Evolutionary conservation across 2,113 vertebrate genomes (phyloP).

Genomic region (Misgurnus mizolepis): DNA sequence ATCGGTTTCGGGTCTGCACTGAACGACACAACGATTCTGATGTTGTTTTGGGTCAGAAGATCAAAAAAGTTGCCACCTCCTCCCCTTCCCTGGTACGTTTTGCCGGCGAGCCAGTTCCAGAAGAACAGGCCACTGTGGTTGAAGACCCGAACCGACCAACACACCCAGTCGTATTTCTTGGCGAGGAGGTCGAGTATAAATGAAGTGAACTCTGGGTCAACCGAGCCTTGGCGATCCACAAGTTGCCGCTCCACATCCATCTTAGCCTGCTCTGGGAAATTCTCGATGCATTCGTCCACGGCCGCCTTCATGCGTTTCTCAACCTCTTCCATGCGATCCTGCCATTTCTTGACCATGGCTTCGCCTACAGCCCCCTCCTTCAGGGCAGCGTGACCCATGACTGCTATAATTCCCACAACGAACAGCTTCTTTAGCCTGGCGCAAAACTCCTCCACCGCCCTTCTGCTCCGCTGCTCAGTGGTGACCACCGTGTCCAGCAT

Average conservation of each 20-base stretch:
- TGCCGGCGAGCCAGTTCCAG: conserved; percentile 78
- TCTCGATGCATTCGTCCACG: conserved; percentile 74
- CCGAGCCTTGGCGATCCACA: conserved; percentile 56
- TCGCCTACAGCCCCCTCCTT: conserved; percentile 68
- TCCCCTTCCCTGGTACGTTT: conserved; percentile 71
- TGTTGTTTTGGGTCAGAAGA: conserved; percentile 69
- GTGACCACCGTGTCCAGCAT: conserved; percentile 70
- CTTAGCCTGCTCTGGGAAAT: conserved; percentile 75
- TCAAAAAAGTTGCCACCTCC: conserved; percentile 74
- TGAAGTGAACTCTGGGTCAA: conserved; percentile 63
- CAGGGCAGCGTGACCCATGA: conserved; percentile 75
- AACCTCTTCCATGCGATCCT: conserved; percentile 72
- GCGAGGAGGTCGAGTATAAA: conserved; percentile 63
- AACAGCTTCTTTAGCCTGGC: conserved; percentile 79
- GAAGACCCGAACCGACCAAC: conserved; percentile 75
- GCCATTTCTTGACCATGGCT: conserved; percentile 75
- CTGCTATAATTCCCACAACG: conserved; percentile 74
- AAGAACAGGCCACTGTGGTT: conserved; percentile 69
- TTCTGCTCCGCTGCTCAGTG: conserved; percentile 67
- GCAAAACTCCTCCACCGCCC: conserved; percentile 78
- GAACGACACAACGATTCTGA: conserved; percentile 76
- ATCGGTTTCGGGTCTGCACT: conserved; percentile 69
- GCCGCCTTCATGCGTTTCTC: conserved; percentile 77
- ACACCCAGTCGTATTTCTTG: conserved; percentile 80
- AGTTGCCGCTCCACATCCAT: conserved; percentile 68